Evolutionary conservation across 2,797 vertebrate genomes (phyloP), one percentile per base, ranked within the genome.

Genomic region (Hypotaenidia okinawae): DNA sequence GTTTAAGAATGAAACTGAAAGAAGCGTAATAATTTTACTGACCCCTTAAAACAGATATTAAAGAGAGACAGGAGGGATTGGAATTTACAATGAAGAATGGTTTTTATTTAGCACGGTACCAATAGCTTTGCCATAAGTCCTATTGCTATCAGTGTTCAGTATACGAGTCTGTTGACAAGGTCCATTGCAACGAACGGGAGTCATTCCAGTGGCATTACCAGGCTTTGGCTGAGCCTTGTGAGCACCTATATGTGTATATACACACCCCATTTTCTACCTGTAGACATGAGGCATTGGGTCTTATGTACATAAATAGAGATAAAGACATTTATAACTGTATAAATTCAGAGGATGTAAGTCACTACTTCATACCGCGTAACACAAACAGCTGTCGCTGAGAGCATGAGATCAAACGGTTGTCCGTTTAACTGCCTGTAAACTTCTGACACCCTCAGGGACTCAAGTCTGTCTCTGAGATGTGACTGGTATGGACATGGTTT

Each of bases 1-100:
- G 45, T 54, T 72, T 69, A 79, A 72, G 64, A 87, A 84, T n/a
- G 16, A 86, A 89, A 81, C 30, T 23, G 55, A 86, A 83, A 80
- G 64, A 85, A 75, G 24, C 17, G 39, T 24, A 74, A 41, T 66
- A 77, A 88, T 75, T 90, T 81, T 55, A 54, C 51, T 78, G n/a
- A 6, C 12, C 1, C 35, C n/a, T 75, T 87, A 47, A 83, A 92
- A 41, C 0, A 66, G 33, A 7, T 27, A 75, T 33, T 79, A 74
- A 51, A 74, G 30, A 57, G 18, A 54, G n/a, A 62, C 13, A 85
- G 47, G 57, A 84, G 23, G 37, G 33, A 78, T 33, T 2, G 3
- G 32, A 78, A 45, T 17, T 91, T 72, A 13, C 81, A 86, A 69
- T 47, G 51, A 6, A 13, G 37, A 35, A 32, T 15, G 2, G 1